These are phyloP conservation scores for Pangasius mekongensis DNA, from an alignment of 2,797 vertebrate species.

Conservation along the genomic window DNA sequence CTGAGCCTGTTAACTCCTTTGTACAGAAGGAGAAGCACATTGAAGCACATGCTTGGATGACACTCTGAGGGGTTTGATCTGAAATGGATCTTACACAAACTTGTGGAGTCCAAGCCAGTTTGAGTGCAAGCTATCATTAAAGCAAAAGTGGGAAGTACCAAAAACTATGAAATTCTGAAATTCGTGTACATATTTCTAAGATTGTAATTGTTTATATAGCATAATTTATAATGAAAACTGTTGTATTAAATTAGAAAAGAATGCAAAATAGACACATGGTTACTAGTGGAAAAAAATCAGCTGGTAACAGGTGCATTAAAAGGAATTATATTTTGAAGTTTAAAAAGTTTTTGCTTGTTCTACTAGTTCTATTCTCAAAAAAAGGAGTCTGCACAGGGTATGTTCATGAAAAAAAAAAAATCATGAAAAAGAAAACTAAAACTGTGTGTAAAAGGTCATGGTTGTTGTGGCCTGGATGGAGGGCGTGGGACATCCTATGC, in stretches of 20 bases:
- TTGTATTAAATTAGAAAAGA: background rate
- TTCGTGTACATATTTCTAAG: background rate
- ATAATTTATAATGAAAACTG: background rate
- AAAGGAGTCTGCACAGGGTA: slow-evolving; percentile 26
- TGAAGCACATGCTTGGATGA: background rate
- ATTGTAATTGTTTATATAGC: background rate
- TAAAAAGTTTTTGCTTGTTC: slow-evolving; percentile 65
- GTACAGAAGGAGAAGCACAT: background rate
- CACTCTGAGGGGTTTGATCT: background rate
- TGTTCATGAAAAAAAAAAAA: slow-evolving; percentile 42
- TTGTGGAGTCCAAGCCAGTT: background rate
- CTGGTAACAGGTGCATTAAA: slow-evolving; percentile 72
- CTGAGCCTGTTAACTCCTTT: background rate
- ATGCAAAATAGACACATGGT: background rate
- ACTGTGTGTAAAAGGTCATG: slow-evolving; percentile 34
- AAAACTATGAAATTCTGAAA: background rate
- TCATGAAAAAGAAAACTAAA: slow-evolving; percentile 34
- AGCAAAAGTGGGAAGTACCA: background rate
- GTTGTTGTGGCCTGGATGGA: slow-evolving; percentile 39
- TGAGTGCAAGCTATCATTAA: background rate
- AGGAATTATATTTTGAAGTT: background rate
- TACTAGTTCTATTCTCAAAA: slow-evolving; percentile 55
- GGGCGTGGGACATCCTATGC: slow-evolving; percentile 51
- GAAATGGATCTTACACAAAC: background rate
- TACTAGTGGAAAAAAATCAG: slow-evolving; percentile 57